Conservation (phyloP, 2,888 invertebrate species). For the Belgica antarctica region DNA sequence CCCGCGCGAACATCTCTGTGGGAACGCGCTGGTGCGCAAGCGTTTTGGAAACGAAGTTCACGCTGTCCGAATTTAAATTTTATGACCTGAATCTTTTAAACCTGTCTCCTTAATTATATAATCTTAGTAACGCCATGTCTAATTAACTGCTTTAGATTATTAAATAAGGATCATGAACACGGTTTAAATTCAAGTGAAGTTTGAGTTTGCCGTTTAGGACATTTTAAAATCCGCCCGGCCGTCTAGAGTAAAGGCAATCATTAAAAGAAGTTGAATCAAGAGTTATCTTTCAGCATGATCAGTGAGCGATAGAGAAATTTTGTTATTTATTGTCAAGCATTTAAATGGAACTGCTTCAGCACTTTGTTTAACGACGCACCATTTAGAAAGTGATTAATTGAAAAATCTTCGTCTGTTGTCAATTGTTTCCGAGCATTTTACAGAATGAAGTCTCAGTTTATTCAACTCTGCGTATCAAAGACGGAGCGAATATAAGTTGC, state of each 20-base stretch:
- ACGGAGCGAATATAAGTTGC: no score
- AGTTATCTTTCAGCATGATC: constrained; percentile 15
- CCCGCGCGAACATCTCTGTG: background rate
- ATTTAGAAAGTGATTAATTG: constrained; percentile 29
- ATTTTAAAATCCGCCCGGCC: no score
- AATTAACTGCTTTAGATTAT: background rate
- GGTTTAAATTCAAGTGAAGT: background rate
- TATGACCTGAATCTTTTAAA: background rate
- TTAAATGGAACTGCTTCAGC: constrained; percentile 35
- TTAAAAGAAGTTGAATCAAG: background rate
- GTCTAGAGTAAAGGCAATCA: background rate
- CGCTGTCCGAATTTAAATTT: background rate
- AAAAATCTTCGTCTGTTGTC: constrained; percentile 25
- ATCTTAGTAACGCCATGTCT: constrained; percentile 7
- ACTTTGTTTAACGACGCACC: constrained; percentile 31
- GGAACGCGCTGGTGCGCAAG: background rate
- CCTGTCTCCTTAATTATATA: background rate
- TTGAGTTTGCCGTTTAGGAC: background rate
- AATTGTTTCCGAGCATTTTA: no score
- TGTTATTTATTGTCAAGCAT: constrained; percentile 38
- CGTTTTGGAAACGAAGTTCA: background rate
- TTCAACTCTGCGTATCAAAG: no score
- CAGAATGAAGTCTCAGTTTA: no score
- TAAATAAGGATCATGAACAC: background rate
- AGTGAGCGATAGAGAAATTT: constrained; percentile 3